phyloP scores from a whole-genome alignment of 2,797 vertebrate species.

The Sebastes cheni region DNA sequence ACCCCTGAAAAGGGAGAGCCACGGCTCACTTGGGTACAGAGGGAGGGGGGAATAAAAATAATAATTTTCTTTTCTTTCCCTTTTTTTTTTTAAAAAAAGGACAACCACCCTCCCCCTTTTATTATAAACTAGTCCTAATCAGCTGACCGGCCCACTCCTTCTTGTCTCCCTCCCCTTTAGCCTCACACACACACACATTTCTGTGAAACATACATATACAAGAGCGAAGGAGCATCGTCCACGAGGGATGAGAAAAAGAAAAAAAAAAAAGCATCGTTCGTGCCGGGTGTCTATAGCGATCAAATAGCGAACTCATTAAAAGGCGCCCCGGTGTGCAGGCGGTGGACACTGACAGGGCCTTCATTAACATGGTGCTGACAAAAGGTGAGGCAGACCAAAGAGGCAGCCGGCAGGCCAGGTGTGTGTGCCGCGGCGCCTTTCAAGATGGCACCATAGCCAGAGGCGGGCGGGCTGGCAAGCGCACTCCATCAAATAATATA shows the following conservation, averaged over 20 bases:
- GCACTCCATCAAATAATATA: constrained; percentile 48
- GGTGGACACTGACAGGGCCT: constrained; percentile 79
- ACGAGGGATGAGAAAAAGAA: constrained; percentile 62
- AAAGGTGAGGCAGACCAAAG: constrained; percentile 87
- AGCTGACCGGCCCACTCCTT: constrained; percentile 76
- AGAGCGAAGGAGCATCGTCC: constrained; percentile 57
- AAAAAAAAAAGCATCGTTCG: constrained; percentile 69
- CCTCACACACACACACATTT: constrained; percentile 19
- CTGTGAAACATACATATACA: constrained; percentile 51
- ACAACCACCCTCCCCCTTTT: constrained; percentile 66
- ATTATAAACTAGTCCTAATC: constrained; percentile 75
- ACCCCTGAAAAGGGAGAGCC: constrained; percentile 80
- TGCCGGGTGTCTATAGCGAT: constrained; percentile 79
- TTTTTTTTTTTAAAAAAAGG: constrained; percentile 48
- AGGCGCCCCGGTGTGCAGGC: constrained; percentile 77
- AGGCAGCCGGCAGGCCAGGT: constrained; percentile 84
- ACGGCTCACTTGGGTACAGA: constrained; percentile 75
- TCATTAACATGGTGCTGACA: constrained; percentile 87
- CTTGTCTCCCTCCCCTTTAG: constrained; percentile 44
- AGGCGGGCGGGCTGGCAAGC: constrained; percentile 49
- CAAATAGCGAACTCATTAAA: constrained; percentile 85
- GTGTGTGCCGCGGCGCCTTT: constrained; percentile 79
- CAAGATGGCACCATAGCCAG: constrained; percentile 74
- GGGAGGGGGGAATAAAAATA: constrained; percentile 68
- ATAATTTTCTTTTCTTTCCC: constrained; percentile 74